Conservation (phyloP, 2,113 vertebrate genomes). For the Otocyon megalotis region DNA sequence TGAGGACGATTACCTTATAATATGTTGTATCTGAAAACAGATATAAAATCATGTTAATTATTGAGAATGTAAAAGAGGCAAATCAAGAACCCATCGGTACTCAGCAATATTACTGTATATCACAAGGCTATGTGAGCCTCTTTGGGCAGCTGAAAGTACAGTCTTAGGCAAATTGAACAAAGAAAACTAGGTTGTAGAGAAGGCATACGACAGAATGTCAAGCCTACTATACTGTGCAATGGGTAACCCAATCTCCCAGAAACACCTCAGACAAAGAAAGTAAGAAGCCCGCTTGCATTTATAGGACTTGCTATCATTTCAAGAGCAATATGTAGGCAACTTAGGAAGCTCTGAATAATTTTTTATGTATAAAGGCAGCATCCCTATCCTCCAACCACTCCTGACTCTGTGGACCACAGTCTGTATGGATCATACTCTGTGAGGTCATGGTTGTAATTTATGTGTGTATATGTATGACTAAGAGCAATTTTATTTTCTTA, state of each 20-base stretch:
- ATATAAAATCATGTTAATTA: neutral
- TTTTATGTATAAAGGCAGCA: neutral
- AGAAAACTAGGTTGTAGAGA: neutral
- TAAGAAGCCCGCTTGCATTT: neutral
- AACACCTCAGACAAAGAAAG: neutral
- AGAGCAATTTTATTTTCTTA: neutral
- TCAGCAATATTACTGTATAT: neutral
- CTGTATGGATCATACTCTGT: neutral
- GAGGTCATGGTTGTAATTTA: neutral
- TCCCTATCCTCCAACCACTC: neutral
- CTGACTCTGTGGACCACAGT: neutral
- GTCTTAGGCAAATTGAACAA: neutral
- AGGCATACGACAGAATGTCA: neutral
- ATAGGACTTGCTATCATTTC: neutral
- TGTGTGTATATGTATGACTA: neutral
- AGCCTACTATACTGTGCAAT: neutral
- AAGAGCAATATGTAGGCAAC: neutral
- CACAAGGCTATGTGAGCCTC: neutral
- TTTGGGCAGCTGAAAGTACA: neutral
- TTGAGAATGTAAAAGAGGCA: neutral
- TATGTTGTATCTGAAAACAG: neutral
- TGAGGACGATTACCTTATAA: neutral
- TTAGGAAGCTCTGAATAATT: neutral
- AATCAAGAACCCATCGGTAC: neutral
- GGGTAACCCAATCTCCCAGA: neutral